Conservation (phyloP, 2,888 invertebrate species). For the Drosophila bunnanda region DNA sequence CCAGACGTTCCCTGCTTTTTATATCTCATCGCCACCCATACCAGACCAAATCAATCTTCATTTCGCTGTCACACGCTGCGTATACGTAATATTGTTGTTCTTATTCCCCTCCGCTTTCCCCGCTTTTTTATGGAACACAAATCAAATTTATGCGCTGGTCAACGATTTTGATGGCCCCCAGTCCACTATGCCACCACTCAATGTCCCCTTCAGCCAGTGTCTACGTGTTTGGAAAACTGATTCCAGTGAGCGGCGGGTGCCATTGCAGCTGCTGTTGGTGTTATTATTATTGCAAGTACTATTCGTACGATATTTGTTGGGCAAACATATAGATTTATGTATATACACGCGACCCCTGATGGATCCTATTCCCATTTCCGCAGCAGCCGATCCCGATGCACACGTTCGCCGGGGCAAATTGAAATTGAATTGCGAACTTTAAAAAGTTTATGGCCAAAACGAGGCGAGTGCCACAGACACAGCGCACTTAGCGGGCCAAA, state of each 20-base stretch:
- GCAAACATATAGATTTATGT: slow-evolving; percentile 34
- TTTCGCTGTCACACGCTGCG: slow-evolving; percentile 55
- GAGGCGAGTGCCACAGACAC: slow-evolving; percentile 43
- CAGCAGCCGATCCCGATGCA: slow-evolving; percentile 15
- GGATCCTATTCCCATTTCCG: slow-evolving; percentile 47
- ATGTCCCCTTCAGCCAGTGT: slow-evolving; percentile 26
- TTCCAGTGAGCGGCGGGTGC: slow-evolving; percentile 42
- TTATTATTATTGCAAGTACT: slow-evolving; percentile 55
- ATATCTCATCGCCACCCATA: neutral
- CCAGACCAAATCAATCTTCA: slow-evolving; percentile 32
- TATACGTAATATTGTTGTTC: slow-evolving; percentile 47
- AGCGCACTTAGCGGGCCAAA: slow-evolving; percentile 35
- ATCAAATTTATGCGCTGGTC: slow-evolving; percentile 76
- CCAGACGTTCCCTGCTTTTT: slow-evolving; percentile 6
- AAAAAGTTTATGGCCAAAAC: slow-evolving; percentile 72
- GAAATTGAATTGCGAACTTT: slow-evolving; percentile 79
- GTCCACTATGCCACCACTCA: neutral
- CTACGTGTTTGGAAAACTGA: slow-evolving; percentile 76
- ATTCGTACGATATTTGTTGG: slow-evolving; percentile 50
- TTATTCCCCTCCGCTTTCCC: slow-evolving; percentile 8
- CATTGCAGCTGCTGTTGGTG: slow-evolving; percentile 35
- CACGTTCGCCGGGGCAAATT: slow-evolving; percentile 59
- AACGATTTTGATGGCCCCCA: slow-evolving; percentile 59
- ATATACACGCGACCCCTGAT: slow-evolving; percentile 31
- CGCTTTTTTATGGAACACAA: slow-evolving; percentile 67